phyloP scores from a whole-genome alignment of 2,113 vertebrate species.

The human region GRCh38 chr2:78476001-78476500 shows the following conservation, averaged over 20 bases:
- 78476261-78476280: background rate
- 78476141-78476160: background rate
- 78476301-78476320: background rate
- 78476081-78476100: background rate
- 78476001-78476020: background rate
- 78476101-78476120: background rate
- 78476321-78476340: background rate
- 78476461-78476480: background rate
- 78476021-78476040: background rate
- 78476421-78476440: background rate
- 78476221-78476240: background rate
- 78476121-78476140: background rate
- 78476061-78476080: background rate
- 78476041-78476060: background rate
- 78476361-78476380: background rate
- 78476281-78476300: background rate
- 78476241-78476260: background rate
- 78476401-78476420: background rate
- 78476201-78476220: background rate
- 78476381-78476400: background rate
- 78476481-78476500: background rate
- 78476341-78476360: background rate
- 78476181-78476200: background rate
- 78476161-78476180: background rate
- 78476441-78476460: background rate